Base-by-base conservation (phyloP, 2,113 vertebrate genomes). In the Erythrolamprus reginae region DNA sequence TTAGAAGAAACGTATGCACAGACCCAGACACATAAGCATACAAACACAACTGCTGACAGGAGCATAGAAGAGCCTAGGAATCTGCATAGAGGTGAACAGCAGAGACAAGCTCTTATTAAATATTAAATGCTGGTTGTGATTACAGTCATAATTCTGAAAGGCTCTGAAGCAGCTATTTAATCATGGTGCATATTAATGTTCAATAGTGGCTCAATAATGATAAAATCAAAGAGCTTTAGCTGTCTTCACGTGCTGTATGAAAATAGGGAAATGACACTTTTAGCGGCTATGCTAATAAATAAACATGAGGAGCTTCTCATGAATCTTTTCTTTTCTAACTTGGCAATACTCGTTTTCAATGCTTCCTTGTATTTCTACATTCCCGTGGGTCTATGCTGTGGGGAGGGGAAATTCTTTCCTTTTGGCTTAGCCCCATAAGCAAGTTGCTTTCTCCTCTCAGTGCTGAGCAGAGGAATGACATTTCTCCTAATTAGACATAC, bases 81-180 rank as follows among this genome's bases (percentile, higher is more conserved):
- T 94, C 94, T 93, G 91, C 95, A 94, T 61, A 89, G 86, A 84
- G 82, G 86, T 91, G 91, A 92, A 92, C 33, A 51, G 92, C 26
- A 94, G 84, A 92, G 91, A 92, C 93, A 94, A 88, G 51, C 93
- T 95, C 87, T 91, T 94, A 61, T 90, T 97, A 96, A 96, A 96
- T 97, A 95, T 97, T 96, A 97, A 97, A 97, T 0, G 3, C 55
- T 94, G 89, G 83, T 77, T 93, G 61, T 95, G 95, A 97, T 96
- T 96, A 95, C 95, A 96, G 95, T 91, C 90, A 95, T 96, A 92
- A 89, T 97, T 97, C 47, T 95, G 96, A 91, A 90, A 91, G 82
- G 91, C 92, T 95, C 87, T 2, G 42, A 94, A 48, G 91, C 92
- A 95, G 91, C 93, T 93, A 93, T 92, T 94, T 93, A 95, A 94